Conservation (phyloP, 2,888 invertebrate species). For the Callinectes sapidus region DNA sequence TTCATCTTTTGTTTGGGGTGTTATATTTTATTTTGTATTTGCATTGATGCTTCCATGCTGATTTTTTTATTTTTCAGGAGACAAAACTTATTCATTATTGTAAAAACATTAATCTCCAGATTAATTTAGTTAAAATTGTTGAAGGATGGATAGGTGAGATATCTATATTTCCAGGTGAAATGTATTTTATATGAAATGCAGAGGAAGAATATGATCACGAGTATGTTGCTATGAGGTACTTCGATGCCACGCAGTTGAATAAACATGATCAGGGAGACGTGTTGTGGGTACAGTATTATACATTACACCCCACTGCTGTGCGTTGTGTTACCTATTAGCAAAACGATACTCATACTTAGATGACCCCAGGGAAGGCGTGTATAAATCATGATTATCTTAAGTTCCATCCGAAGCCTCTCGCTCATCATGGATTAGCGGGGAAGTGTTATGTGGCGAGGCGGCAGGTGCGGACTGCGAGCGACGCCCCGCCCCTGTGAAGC, state of each 20-base stretch:
- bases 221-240: neutral
- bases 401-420: conserved; percentile 3
- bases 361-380: neutral
- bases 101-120: neutral
- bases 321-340: neutral
- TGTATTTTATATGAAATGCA: neutral
- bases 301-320: neutral
- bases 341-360: neutral
- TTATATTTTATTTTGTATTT: neutral
- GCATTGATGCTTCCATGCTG: neutral
- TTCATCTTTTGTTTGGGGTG: neutral
- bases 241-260: neutral
- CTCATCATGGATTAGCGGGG: conserved; percentile 15
- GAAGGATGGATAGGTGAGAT: neutral
- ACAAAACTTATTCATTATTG: neutral
- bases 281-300: neutral
- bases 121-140: neutral
- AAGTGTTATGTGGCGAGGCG: conserved; percentile 21
- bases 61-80: neutral
- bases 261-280: neutral
- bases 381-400: conserved; percentile 15
- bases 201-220: neutral
- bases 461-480: neutral
- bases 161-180: neutral
- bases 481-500: neutral